These are phyloP conservation scores for Oryzias celebensis DNA, from an alignment of 2,113 vertebrate species.

Conservation along the genomic window DNA sequence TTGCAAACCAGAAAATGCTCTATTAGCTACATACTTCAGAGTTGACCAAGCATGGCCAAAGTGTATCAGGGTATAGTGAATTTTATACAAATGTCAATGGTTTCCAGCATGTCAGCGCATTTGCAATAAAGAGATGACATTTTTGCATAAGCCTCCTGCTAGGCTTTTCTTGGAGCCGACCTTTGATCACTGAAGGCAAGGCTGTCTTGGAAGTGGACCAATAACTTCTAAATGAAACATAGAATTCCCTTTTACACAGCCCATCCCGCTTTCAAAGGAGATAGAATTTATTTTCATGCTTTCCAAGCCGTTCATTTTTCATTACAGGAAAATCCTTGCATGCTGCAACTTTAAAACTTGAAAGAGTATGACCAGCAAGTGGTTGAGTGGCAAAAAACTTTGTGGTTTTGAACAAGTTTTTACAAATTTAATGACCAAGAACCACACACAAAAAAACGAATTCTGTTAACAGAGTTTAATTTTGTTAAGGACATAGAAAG, in stretches of 20 bases:
- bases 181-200: conserved; percentile 80
- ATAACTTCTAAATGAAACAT: conserved; percentile 79
- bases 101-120: conserved; percentile 53
- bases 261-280: conserved; percentile 53
- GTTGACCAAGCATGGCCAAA: conserved; percentile 66
- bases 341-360: conserved; percentile 42
- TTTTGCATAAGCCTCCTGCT: conserved; percentile 76
- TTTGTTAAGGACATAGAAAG: conserved; percentile 61
- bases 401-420: conserved; percentile 58
- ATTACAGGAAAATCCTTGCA: conserved; percentile 65
- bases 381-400: conserved; percentile 37
- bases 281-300: conserved; percentile 57
- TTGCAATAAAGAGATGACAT: conserved; percentile 70
- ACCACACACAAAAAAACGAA: conserved; percentile 79
- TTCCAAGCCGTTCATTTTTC: conserved; percentile 70
- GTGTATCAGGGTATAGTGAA: conserved; percentile 61
- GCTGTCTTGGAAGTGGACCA: conserved; percentile 78
- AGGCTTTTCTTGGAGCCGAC: conserved; percentile 71
- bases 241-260: conserved; percentile 64
- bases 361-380: conserved; percentile 52
- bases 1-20: conserved; percentile 31
- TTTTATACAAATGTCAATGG: conserved; percentile 64
- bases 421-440: conserved; percentile 69
- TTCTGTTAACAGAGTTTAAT: conserved; percentile 76
- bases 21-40: conserved; percentile 65